Evolutionary conservation across 2,797 vertebrate species (phyloP).

Genomic region (Rachycentron canadum): DNA sequence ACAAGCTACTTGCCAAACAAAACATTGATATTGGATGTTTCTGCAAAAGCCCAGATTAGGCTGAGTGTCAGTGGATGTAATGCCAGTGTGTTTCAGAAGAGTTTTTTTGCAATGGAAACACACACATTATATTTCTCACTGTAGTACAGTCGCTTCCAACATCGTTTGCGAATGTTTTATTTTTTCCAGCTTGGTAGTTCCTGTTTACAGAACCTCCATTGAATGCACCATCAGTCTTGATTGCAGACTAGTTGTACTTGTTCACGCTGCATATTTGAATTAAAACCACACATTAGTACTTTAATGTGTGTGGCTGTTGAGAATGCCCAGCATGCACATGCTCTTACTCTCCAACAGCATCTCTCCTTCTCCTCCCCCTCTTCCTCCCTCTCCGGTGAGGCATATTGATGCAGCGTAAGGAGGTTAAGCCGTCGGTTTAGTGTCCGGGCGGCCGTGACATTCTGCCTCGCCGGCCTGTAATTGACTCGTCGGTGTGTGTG

Average conservation of each 20-base stretch:
- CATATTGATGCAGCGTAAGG: slow-evolving; percentile 77
- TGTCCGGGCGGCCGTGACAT: slow-evolving; percentile 80
- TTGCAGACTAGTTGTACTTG: background rate
- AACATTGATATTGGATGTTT: slow-evolving; percentile 25
- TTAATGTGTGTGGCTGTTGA: background rate
- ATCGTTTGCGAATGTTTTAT: background rate
- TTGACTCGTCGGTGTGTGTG: slow-evolving; percentile 78
- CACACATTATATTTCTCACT: background rate
- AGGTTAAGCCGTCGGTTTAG: slow-evolving; percentile 78
- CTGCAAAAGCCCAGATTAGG: slow-evolving; percentile 17
- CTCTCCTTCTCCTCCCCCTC: slow-evolving; percentile 8
- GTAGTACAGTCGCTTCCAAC: background rate
- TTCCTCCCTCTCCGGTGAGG: slow-evolving; percentile 23
- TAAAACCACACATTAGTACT: background rate
- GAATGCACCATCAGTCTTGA: slow-evolving; percentile 1
- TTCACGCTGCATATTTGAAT: background rate
- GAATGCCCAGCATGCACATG: background rate
- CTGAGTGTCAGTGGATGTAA: background rate
- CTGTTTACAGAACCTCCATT: background rate
- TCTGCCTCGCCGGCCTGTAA: slow-evolving; percentile 75
- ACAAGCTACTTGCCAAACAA: slow-evolving; percentile 34
- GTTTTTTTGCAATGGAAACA: background rate
- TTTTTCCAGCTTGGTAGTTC: background rate
- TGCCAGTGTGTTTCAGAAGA: background rate
- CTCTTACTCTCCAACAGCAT: slow-evolving; percentile 20